Base-by-base conservation (phyloP, 1,140 invertebrate genomes). In the Frieseomelitta varia region DNA sequence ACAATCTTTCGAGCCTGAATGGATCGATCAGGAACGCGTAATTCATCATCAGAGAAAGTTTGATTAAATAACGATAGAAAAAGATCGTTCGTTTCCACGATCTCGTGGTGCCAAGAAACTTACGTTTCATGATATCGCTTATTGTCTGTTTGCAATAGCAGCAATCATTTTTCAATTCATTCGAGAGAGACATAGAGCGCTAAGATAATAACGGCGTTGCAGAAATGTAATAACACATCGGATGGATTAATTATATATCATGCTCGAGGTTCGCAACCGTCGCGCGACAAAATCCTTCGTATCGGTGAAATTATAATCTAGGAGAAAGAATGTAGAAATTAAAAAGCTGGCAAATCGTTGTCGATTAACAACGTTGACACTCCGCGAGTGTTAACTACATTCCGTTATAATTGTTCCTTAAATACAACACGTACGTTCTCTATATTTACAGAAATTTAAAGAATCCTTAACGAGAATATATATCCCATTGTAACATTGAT, bases 61-160 rank as follows among this genome's bases (percentile, higher is more conserved):
- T 79, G 65, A 30, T 55, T 56, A 74, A 79, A 63, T 47, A 88
- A 86, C 51, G 72, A 61, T 55, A 77, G n/a, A n/a, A 27, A 67
- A 86, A 67, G 68, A 89, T 65, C 56, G 53, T 73, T 71, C 6
- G 63, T 53, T 76, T 77, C 39, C 27, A 53, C 68, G 74, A 34
- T 88, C 71, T 84, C 73, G 69, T 72, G 6, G 63, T 74, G 68
- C 47, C 27, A 81, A 84, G 87, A 85, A 83, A 84, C 75, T 89
- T 90, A 75, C 87, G 76, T 75, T 87, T 87, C 90, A 90, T 93
- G 91, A 91, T 79, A 78, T 95, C 94, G 94, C 93, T 95, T 94
- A 95, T 95, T 94, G 94, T 94, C 94, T 93, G 92, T 93, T 94
- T 93, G 94, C 94, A 93, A 94, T 93, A 94, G 93, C 94, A 94